These are phyloP conservation scores for Penelope pileata DNA, from an alignment of 2,113 vertebrate species.

Conservation along the genomic window DNA sequence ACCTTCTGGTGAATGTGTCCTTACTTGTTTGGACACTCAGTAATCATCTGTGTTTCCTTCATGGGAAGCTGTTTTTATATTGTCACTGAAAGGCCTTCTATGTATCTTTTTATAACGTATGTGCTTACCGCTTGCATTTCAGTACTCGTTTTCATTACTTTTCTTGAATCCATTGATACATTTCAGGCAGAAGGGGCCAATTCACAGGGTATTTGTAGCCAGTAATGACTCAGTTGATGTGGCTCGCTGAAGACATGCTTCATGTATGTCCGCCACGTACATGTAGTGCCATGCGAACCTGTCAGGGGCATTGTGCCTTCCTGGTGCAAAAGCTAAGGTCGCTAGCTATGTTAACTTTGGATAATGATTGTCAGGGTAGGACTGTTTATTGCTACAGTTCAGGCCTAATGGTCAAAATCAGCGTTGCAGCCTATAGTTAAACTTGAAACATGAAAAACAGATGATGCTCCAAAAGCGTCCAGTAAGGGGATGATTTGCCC, in stretches of 20 bases:
- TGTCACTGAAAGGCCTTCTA: neutral
- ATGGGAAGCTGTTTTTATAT: neutral
- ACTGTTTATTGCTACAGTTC: neutral
- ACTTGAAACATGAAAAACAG: neutral
- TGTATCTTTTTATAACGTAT: neutral
- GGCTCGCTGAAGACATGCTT: neutral
- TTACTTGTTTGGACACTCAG: neutral
- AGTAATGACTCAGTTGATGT: neutral
- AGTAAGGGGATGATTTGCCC: neutral
- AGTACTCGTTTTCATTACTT: neutral
- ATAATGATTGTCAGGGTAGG: neutral
- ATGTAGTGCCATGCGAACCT: neutral
- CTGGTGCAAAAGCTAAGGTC: fast-evolving
- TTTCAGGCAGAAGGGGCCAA: neutral
- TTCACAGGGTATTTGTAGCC: neutral
- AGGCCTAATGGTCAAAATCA: neutral
- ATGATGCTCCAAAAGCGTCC: neutral
- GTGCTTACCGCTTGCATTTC: neutral
- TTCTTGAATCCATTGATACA: neutral
- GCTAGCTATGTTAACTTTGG: neutral
- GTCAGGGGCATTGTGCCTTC: neutral
- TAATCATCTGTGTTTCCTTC: neutral
- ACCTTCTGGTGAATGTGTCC: neutral
- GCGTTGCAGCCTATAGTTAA: neutral
- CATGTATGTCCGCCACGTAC: fast-evolving